These are phyloP conservation scores for Sprattus sprattus DNA, from an alignment of 2,113 vertebrate genomes.

Conservation along the genomic window DNA sequence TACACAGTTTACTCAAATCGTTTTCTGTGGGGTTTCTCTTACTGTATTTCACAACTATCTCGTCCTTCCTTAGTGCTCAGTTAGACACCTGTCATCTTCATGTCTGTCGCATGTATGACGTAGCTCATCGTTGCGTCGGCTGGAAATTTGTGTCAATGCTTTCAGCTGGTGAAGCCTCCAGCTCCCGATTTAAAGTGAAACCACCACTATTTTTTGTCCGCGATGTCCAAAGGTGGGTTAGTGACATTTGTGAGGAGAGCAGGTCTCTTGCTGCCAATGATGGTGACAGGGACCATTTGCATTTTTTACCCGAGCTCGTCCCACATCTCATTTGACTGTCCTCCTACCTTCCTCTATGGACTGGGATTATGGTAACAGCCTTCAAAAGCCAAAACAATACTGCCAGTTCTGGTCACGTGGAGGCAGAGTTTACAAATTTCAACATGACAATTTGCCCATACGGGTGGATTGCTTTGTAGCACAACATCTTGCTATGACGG, in stretches of 20 bases:
- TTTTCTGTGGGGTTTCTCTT: no score
- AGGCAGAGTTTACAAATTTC: conserved; percentile 45
- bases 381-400: no score
- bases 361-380: conserved; percentile 33
- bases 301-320: conserved; percentile 43
- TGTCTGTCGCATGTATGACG: no score
- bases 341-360: conserved; percentile 39
- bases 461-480: conserved; percentile 16
- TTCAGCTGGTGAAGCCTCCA: no score
- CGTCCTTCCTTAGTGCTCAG: no score
- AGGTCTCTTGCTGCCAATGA: not conserved
- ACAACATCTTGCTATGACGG: conserved; percentile 16
- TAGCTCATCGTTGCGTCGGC: no score
- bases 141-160: no score
- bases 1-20: no score
- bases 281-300: conserved; percentile 44
- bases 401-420: conserved; percentile 38
- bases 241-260: not conserved
- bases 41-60: no score
- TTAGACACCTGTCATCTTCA: no score
- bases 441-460: conserved; percentile 39
- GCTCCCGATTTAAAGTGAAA: no score
- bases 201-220: no score
- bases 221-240: not conserved
- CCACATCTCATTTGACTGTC: conserved; percentile 37